Conservation (phyloP, 2,113 vertebrate genomes). For the Vicugna pacos region DNA sequence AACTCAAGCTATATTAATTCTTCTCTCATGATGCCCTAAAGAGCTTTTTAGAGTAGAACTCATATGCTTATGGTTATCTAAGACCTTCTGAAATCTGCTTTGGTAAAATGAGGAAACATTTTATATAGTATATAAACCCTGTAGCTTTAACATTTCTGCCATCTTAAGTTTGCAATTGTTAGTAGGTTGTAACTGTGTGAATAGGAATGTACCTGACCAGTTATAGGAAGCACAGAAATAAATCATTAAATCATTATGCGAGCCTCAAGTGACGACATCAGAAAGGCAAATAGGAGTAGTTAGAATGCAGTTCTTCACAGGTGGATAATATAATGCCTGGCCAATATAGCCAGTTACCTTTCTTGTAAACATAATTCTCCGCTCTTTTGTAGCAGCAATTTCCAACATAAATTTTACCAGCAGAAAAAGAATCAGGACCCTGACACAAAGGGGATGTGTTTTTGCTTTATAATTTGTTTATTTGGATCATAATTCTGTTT, state of each 20-base stretch:
- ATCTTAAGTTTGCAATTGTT: constrained; percentile 59
- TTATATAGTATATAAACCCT: not conserved
- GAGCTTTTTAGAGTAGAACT: not conserved
- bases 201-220: not conserved
- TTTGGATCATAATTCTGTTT: constrained; percentile 37
- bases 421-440: constrained; percentile 56
- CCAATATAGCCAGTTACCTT: not conserved
- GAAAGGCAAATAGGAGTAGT: constrained; percentile 30
- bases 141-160: not conserved
- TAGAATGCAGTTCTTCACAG: constrained; percentile 44
- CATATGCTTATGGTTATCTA: constrained; percentile 8
- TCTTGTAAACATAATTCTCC: constrained; percentile 51
- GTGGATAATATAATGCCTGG: not conserved
- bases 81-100: constrained; percentile 34
- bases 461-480: constrained; percentile 51
- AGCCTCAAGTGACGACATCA: constrained; percentile 39
- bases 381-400: constrained; percentile 16
- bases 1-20: constrained; percentile 8
- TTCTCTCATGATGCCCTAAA: not conserved
- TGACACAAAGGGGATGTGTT: constrained; percentile 36
- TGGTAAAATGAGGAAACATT: constrained; percentile 41
- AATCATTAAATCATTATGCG: constrained; percentile 52
- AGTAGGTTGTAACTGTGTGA: constrained; percentile 61
- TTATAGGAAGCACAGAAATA: constrained; percentile 39
- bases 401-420: constrained; percentile 58